These are phyloP conservation scores for Laspeyria flexula DNA, from an alignment of 2,888 invertebrate genomes.

Conservation along the genomic window DNA sequence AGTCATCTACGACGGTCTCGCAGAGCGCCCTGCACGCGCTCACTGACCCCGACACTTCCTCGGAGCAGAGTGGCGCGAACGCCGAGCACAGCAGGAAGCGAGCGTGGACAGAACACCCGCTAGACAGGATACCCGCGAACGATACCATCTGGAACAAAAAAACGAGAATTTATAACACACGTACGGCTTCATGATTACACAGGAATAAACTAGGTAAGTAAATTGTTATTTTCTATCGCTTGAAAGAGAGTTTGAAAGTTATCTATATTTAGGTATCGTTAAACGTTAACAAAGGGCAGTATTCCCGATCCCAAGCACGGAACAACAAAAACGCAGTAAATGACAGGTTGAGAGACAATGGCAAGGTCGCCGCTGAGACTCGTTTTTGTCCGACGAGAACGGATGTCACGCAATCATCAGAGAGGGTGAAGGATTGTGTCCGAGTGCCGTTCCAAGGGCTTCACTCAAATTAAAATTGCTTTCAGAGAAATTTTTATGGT, in stretches of 20 bases:
- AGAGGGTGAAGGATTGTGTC: constrained; percentile 17
- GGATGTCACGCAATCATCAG: constrained; percentile 58
- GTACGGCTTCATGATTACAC: neutral
- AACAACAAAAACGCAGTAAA: constrained; percentile 41
- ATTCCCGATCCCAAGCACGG: constrained; percentile 33
- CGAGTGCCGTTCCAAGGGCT: constrained; percentile 17
- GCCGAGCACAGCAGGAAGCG: constrained; percentile 96
- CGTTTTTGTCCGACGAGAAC: constrained; percentile 58
- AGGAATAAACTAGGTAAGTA: too few relatives aligned
- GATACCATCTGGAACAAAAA: constrained; percentile 88
- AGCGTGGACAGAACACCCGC: constrained; percentile 92
- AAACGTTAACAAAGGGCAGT: constrained; percentile 37
- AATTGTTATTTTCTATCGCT: too few relatives aligned
- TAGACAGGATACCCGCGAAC: constrained; percentile 90
- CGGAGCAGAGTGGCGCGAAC: constrained; percentile 96
- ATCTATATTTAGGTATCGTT: constrained; percentile 30
- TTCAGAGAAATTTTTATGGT: neutral
- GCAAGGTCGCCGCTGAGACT: constrained; percentile 64
- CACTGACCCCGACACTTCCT: constrained; percentile 93
- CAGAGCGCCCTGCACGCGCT: constrained; percentile 95
- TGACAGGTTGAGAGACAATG: constrained; percentile 58
- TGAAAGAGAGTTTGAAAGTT: constrained; percentile 4
- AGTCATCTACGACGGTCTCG: constrained; percentile 90
- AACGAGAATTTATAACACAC: constrained; percentile 32
- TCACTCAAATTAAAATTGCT: neutral